Base-by-base conservation (phyloP, 2,888 invertebrate species). In the Cistogaster globosa region DNA sequence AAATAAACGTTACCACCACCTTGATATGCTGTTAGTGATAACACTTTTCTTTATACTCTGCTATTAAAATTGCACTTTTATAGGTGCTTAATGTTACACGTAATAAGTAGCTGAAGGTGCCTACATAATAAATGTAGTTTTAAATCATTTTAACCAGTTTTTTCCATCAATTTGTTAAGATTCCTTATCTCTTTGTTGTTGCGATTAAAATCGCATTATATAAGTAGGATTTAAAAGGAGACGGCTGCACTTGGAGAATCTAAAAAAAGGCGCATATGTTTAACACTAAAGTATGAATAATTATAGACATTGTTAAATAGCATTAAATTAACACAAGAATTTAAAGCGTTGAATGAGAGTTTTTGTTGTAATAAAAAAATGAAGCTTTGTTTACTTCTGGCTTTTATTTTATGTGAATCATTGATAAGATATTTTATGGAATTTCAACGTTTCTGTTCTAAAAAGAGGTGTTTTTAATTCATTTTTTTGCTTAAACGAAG, bases 21-120 rank as follows among this genome's bases (percentile, higher is more conserved):
- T n/a, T 57, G 77, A 77, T 77, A 68, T 60, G 22, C 38, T 76
- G 51, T 14, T n/a, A 45, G 58, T 32, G 79, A 69, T 75, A 75
- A 65, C 7, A 5, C 18, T 45, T 58, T 9, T n/a, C 32, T 48
- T 14, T 32, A 51, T 36, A 6, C 20, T n/a, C 38, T 22, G 22
- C 22, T 63, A 62, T 77, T 26, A 58, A 74, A 69, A 18, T 63
- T 48, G 62, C 84, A 72, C 32, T 55, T 68, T 42, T 38, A 63
- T n/a, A 84, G 68, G 81, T 77, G 84, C 77, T 58, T 81, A 26
- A 84, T 69, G 38, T 74, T 62, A 68, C 84, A 81, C 84, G 77
- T 77, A 62, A 55, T 68, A 62, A 69, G 72, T 57, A 62, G 72
- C 76, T 72, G 26, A 26, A 76, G 58, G 51, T 76, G 75, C n/a